Percentiles rank a stretch among this genome's conserved stretches.
These are phyloP conservation scores for Epirrhoe alternata DNA, from an alignment of 2,888 invertebrate genomes.

Conservation along the genomic window DNA sequence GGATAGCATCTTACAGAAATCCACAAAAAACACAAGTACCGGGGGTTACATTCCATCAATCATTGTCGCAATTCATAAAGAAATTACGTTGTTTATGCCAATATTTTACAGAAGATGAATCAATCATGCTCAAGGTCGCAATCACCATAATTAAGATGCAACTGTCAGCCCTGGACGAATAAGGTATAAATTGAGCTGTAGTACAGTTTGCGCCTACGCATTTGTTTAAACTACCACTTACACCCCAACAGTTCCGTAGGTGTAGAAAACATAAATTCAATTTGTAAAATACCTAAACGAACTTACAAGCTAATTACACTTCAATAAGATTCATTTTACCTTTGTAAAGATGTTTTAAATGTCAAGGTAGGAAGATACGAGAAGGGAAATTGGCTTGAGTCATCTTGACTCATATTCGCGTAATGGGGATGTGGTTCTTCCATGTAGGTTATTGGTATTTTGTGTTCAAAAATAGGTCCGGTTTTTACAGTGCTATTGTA, in stretches of 20 bases:
- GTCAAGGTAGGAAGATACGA: constrained; percentile 42
- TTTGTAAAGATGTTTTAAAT: constrained; percentile 36
- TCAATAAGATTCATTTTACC: constrained; percentile 31
- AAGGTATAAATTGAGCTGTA: constrained; percentile 68
- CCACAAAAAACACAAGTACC: neutral
- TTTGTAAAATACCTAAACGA: constrained; percentile 33
- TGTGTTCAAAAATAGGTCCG: constrained; percentile 34
- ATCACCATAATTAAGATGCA: constrained; percentile 32
- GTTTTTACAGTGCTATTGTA: constrained; percentile 20
- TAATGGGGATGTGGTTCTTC: constrained; percentile 38
- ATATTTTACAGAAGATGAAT: constrained; percentile 47
- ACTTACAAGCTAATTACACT: constrained; percentile 27
- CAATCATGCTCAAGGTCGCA: constrained; percentile 34
- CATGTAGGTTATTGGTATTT: constrained; percentile 34
- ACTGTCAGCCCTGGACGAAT: constrained; percentile 55
- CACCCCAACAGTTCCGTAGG: constrained; percentile 39
- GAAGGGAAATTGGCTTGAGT: constrained; percentile 35
- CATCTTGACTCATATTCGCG: constrained; percentile 39
- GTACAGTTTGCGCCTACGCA: constrained; percentile 64
- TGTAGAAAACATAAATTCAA: constrained; percentile 36
- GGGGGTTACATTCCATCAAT: constrained; percentile 12
- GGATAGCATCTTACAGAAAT: neutral
- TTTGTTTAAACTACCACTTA: constrained; percentile 50
- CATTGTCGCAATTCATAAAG: constrained; percentile 11
- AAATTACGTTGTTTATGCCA: constrained; percentile 21